Percentiles rank a stretch among this genome's conserved stretches.
These are phyloP conservation scores for Pediacus dermestoides DNA, from an alignment of 2,888 invertebrate genomes.

Conservation along the genomic window DNA sequence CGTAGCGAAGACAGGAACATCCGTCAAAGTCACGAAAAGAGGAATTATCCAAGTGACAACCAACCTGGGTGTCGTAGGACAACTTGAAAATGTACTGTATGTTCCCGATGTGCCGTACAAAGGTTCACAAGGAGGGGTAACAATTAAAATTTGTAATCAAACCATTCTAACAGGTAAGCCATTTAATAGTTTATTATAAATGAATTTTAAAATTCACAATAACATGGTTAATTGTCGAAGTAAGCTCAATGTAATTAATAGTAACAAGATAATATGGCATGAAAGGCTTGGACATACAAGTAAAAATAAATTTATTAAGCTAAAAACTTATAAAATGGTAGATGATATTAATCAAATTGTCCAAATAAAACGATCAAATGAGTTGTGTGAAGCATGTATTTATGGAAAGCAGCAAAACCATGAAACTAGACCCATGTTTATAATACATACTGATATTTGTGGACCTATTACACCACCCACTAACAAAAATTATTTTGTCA, in stretches of 20 bases:
- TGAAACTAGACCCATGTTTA: constrained; percentile 35
- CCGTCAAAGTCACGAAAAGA: too few species aligned
- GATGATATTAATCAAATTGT: constrained; percentile 1
- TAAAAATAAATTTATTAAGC: constrained; percentile 6
- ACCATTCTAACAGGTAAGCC: constrained; percentile 27
- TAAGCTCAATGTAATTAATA: constrained; percentile 2
- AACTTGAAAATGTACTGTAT: too few species aligned
- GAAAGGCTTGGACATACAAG: constrained; percentile 10
- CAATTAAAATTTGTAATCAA: too few species aligned
- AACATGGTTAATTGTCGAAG: neutral
- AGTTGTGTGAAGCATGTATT: constrained; percentile 10
- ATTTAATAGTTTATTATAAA: constrained; percentile 20
- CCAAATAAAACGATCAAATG: neutral
- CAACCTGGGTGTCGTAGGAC: too few species aligned
- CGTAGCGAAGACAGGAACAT: too few species aligned
- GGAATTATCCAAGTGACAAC: too few species aligned
- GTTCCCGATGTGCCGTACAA: too few species aligned
- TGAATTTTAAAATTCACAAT: constrained; percentile 20
- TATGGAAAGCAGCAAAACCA: constrained; percentile 18
- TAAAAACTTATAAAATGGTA: constrained; percentile 8
- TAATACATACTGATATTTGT: constrained; percentile 38
- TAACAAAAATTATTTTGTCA: constrained; percentile 18
- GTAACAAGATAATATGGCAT: constrained; percentile 32
- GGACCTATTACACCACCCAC: constrained; percentile 37
- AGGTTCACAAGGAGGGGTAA: too few species aligned